Conservation (phyloP, 2,797 vertebrate species). For the Lacerta agilis region DNA sequence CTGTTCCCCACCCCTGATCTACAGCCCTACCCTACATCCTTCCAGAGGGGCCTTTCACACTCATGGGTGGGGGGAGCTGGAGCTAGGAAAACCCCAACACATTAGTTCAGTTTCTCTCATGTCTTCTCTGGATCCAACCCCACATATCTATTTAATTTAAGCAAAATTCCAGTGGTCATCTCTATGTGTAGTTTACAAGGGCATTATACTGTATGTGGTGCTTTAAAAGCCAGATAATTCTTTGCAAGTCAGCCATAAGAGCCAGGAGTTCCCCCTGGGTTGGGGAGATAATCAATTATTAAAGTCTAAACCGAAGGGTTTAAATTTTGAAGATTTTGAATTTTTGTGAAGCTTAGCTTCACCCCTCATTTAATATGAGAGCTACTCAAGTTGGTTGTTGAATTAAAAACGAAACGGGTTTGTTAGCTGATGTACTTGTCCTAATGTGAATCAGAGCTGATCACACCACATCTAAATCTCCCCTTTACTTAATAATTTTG, state of each 20-base stretch:
- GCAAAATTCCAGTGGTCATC: background rate
- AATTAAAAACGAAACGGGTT: background rate
- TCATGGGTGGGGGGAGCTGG: background rate
- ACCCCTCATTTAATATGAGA: background rate
- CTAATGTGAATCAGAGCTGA: background rate
- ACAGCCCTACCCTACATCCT: too few relatives aligned
- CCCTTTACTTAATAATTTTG: background rate
- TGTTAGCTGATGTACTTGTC: too few relatives aligned
- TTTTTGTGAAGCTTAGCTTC: background rate
- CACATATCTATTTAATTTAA: background rate
- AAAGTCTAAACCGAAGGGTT: background rate
- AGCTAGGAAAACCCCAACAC: background rate
- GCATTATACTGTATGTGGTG: background rate
- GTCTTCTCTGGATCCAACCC: background rate
- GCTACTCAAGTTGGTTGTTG: background rate
- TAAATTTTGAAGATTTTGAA: background rate
- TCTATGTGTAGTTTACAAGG: background rate
- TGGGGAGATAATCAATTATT: background rate
- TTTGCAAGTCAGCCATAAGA: background rate
- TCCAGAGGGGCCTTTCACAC: too few relatives aligned
- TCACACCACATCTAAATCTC: background rate
- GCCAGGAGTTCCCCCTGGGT: background rate
- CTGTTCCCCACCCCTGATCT: too few relatives aligned
- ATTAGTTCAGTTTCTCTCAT: background rate
- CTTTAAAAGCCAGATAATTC: background rate